phyloP scores from a whole-genome alignment of 2,888 invertebrate genomes.

The Lymantria monacha region DNA sequence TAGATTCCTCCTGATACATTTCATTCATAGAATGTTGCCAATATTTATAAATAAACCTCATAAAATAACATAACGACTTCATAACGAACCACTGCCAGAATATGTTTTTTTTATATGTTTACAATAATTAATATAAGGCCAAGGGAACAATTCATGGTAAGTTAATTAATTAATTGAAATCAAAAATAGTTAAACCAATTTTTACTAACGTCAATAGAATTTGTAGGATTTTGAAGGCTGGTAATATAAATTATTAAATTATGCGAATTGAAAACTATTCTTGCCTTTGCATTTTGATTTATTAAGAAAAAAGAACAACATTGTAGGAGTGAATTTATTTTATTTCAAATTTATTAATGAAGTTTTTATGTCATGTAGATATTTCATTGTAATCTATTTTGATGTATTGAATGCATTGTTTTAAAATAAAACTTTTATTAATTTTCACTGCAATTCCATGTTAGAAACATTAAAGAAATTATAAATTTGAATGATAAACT shows the following conservation, averaged over 20 bases:
- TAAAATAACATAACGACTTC: slow-evolving; percentile 13
- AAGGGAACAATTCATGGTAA: slow-evolving; percentile 55
- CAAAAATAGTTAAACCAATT: slow-evolving; percentile 19
- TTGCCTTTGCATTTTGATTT: slow-evolving; percentile 35
- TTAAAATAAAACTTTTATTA: too few relatives aligned
- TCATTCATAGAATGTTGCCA: slow-evolving; percentile 7
- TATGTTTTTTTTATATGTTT: slow-evolving; percentile 38
- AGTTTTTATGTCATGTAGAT: too few relatives aligned
- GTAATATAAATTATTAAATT: slow-evolving; percentile 5
- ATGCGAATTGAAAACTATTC: slow-evolving; percentile 18
- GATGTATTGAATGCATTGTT: too few relatives aligned
- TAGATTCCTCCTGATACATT: slow-evolving; percentile 15
- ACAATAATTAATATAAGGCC: slow-evolving; percentile 38
- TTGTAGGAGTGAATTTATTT: too few relatives aligned
- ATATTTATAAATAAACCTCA: too few relatives aligned
- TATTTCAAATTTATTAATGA: too few relatives aligned
- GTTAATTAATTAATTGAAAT: slow-evolving; percentile 16
- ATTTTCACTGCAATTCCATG: too few relatives aligned
- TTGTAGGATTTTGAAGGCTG: slow-evolving; percentile 10
- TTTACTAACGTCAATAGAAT: slow-evolving; percentile 13
- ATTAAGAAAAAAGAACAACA: background rate
- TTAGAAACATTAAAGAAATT: too few relatives aligned
- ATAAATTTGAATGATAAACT: too few relatives aligned
- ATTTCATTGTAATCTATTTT: too few relatives aligned
- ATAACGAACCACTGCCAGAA: slow-evolving; percentile 48